Evolutionary conservation across 1,140 invertebrate species (phyloP).

Genomic region (Paraescarpia echinospica): DNA sequence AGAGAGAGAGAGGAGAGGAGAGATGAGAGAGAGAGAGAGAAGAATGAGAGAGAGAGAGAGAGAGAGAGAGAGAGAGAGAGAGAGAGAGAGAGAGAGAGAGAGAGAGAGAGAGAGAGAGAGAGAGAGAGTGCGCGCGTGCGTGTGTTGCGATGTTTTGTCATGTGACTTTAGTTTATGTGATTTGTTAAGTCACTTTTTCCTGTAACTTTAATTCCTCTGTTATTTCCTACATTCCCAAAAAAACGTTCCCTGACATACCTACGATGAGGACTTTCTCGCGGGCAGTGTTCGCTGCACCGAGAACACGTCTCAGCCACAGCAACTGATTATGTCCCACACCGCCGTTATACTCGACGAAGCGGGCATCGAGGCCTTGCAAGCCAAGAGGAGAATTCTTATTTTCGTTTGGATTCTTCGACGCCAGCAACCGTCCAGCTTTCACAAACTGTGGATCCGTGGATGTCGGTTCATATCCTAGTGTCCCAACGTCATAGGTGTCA

Average conservation of each 20-base stretch:
- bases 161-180: too few species aligned
- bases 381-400: conserved; percentile 46
- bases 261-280: background rate
- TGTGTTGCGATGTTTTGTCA: too few species aligned
- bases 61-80: too few species aligned
- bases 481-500: conserved; percentile 53
- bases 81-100: too few species aligned
- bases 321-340: conserved; percentile 47
- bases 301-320: conserved; percentile 44
- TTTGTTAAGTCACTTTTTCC: too few species aligned
- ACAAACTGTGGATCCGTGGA: conserved; percentile 36
- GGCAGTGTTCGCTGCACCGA: background rate
- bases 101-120: too few species aligned
- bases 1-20: too few species aligned
- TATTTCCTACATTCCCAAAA: too few species aligned
- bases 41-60: too few species aligned
- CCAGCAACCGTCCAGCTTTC: background rate
- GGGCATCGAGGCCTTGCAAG: conserved; percentile 38
- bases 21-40: too few species aligned
- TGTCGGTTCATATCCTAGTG: conserved; percentile 41
- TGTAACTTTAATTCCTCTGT: too few species aligned
- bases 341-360: conserved; percentile 55
- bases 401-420: conserved; percentile 43
- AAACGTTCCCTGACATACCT: background rate
- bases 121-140: too few species aligned